Evolutionary conservation across 2,888 invertebrate species (phyloP).

Genomic region (Teinopalpus imperialis): DNA sequence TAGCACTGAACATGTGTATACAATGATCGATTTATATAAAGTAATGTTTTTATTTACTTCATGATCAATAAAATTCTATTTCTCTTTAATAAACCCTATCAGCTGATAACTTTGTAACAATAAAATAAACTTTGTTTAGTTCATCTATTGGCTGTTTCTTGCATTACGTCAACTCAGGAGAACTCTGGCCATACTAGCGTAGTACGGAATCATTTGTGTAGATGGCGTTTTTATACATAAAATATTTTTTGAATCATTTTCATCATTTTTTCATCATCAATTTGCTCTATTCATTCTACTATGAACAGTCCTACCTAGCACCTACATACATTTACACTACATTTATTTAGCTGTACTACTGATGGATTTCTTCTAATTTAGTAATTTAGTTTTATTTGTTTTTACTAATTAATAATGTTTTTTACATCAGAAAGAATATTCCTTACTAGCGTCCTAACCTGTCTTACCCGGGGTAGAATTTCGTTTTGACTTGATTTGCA

Average conservation of each 20-base stretch:
- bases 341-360: too few relatives aligned
- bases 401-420: too few relatives aligned
- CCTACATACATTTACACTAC: too few relatives aligned
- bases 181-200: neutral
- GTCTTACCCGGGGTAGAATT: too few relatives aligned
- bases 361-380: too few relatives aligned
- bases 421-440: too few relatives aligned
- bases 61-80: conserved; percentile 27
- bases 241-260: neutral
- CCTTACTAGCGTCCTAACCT: too few relatives aligned
- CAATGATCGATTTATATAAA: conserved; percentile 27
- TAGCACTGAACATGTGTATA: conserved; percentile 27
- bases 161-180: neutral
- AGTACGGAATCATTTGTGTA: conserved; percentile 1
- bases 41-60: conserved; percentile 30
- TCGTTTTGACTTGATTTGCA: too few relatives aligned
- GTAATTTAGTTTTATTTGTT: too few relatives aligned
- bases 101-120: conserved; percentile 38
- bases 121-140: conserved; percentile 21
- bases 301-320: too few relatives aligned
- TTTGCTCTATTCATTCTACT: too few relatives aligned
- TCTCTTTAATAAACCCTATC: conserved; percentile 33
- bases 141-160: conserved; percentile 2
- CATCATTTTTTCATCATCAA: too few relatives aligned
- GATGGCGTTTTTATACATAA: conserved; percentile 19